Evolutionary conservation across 2,888 invertebrate species (phyloP).

Genomic region (Patella caerulea): DNA sequence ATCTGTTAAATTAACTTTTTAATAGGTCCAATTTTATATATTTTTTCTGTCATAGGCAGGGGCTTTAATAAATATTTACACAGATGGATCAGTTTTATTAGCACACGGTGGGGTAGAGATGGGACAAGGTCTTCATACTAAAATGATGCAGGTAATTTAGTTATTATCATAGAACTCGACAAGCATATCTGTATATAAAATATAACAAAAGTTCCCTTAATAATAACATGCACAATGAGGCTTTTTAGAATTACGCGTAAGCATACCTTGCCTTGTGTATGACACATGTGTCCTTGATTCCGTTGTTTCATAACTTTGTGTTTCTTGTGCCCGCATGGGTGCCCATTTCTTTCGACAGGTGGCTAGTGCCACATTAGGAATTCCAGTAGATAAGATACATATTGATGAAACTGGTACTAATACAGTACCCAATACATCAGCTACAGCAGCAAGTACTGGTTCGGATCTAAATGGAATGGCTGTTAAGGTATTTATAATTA

Average conservation of each 20-base stretch:
- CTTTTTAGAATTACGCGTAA: no score
- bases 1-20: background rate
- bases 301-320: no score
- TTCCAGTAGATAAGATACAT: constrained; percentile 48
- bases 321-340: no score
- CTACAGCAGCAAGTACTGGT: constrained; percentile 54
- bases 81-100: constrained; percentile 71
- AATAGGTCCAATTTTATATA: background rate
- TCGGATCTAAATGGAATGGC: constrained; percentile 56
- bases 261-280: no score
- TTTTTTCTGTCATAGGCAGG: constrained; percentile 45
- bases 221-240: no score
- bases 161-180: no score
- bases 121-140: constrained; percentile 65
- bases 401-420: constrained; percentile 53
- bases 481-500: constrained; percentile 36
- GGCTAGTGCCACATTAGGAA: constrained; percentile 48
- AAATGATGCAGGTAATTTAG: constrained; percentile 56
- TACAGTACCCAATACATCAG: constrained; percentile 50
- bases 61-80: constrained; percentile 63
- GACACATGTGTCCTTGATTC: no score
- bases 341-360: constrained; percentile 42
- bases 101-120: constrained; percentile 64
- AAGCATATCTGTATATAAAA: no score
- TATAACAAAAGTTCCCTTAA: no score